Evolutionary conservation across 1,140 invertebrate species (phyloP), one percentile per base, ranked within the genome.

Genomic region (Scaptomyza montana): DNA sequence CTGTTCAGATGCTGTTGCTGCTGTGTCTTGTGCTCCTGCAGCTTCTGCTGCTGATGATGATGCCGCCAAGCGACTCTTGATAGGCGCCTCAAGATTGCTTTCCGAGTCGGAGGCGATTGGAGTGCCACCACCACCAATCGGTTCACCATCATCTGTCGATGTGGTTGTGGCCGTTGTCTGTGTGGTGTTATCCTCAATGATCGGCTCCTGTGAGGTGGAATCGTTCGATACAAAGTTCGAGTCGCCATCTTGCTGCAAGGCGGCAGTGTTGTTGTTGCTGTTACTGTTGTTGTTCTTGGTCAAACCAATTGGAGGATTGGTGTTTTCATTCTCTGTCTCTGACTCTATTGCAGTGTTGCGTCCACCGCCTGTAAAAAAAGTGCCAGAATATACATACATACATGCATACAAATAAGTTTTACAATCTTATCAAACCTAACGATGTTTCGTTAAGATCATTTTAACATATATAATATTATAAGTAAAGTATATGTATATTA

Each of bases 71-170:
- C 61, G 74, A 46, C 93, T 93, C 63, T 92, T 80, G 13, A 91
- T 86, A 33, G 93, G 94, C 80, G 94, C 93, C 90, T 94, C 94
- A 39, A 94, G 90, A 84, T 94, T 94, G 74, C 94, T 94, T 74
- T 92, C 91, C 43, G 86, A 90, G 49, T 92, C 89, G 10, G 86
- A 90, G 66, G 85, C 84, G 7, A 90, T 54, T 28, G 85, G 86
- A 56, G 84, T 90, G 8, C 41, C 68, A 33, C 60, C 74, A 25
- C 62, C 63, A 5, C 66, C 76, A 25, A 72, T 69, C 2, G 66
- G 77, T n/a, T 90, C 89, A 19, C 84, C 89, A 47, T 91, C 89
- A 36, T 91, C 90, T 19, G 90, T 89, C 19, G 90, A 89, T 25
- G 89, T 90, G 56, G 90, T 90, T 43, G 86, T 91, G 56, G 87